Evolutionary conservation across 1,140 invertebrate species (phyloP).

Genomic region (Nomia melanderi): DNA sequence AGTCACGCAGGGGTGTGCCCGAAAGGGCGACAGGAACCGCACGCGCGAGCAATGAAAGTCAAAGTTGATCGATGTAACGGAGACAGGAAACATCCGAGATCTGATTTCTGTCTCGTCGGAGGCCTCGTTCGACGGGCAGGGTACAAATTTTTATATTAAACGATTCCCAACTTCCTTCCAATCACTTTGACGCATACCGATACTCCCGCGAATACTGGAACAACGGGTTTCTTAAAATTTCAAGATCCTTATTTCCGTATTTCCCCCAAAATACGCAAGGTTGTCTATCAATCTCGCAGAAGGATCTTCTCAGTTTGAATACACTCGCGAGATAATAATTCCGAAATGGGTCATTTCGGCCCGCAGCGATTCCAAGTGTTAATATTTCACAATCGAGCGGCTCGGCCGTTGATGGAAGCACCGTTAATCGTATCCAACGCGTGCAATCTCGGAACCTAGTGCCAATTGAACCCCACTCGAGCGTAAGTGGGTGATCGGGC

Average conservation of each 20-base stretch:
- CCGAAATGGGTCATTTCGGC: too few species aligned
- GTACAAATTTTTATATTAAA: conserved; percentile 31
- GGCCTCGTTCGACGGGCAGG: not conserved
- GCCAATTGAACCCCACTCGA: conserved; percentile 52
- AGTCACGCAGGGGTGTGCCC: conserved; percentile 49
- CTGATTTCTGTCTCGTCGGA: not conserved
- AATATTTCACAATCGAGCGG: not conserved
- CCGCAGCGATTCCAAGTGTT: too few species aligned
- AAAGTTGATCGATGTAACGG: conserved; percentile 58
- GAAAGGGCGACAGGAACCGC: conserved; percentile 13
- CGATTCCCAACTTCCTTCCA: too few species aligned
- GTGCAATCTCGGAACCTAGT: conserved; percentile 34
- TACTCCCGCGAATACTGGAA: too few species aligned
- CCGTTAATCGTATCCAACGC: conserved; percentile 44
- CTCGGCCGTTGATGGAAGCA: not conserved
- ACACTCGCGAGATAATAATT: too few species aligned
- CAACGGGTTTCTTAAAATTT: too few species aligned
- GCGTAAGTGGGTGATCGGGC: conserved; percentile 56
- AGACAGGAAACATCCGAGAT: conserved; percentile 11
- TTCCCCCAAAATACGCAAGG: too few species aligned
- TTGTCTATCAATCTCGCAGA: too few species aligned
- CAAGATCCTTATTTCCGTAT: too few species aligned
- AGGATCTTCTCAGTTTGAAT: too few species aligned
- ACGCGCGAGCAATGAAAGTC: conserved; percentile 58
- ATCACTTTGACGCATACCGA: too few species aligned